phyloP scores from a whole-genome alignment of 2,888 invertebrate species.

The Coelogynopora nodosa region DNA sequence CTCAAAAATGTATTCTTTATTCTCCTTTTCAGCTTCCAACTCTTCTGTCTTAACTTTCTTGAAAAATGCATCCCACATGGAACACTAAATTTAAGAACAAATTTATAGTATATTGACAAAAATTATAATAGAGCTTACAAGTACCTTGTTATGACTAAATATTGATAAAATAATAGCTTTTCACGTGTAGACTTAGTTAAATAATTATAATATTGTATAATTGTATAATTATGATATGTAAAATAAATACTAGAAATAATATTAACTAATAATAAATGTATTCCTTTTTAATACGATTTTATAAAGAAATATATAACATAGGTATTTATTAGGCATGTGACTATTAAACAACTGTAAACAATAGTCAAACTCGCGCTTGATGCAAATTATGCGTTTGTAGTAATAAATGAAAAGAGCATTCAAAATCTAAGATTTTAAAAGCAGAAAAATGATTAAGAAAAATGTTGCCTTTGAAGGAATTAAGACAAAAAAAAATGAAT shows the following conservation, averaged over 20 bases:
- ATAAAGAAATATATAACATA: neutral
- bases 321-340: neutral
- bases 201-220: too few relatives aligned
- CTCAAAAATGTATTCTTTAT: constrained; percentile 32
- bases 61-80: constrained; percentile 36
- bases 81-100: neutral
- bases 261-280: too few relatives aligned
- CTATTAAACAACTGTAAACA: too few relatives aligned
- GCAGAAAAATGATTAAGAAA: neutral
- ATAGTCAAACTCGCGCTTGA: neutral
- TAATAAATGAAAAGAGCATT: neutral
- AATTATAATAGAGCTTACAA: too few relatives aligned
- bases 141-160: too few relatives aligned
- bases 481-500: too few relatives aligned
- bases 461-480: neutral
- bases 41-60: constrained; percentile 42
- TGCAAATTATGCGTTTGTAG: neutral
- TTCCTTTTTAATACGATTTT: neutral
- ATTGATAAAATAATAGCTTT: too few relatives aligned
- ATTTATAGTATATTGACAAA: neutral
- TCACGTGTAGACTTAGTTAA: too few relatives aligned
- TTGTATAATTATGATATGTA: too few relatives aligned
- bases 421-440: neutral
- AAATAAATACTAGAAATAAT: too few relatives aligned
- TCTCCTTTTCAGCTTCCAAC: constrained; percentile 9